phyloP scores from a whole-genome alignment of 2,113 vertebrate species.

The Bufo gargarizans region DNA sequence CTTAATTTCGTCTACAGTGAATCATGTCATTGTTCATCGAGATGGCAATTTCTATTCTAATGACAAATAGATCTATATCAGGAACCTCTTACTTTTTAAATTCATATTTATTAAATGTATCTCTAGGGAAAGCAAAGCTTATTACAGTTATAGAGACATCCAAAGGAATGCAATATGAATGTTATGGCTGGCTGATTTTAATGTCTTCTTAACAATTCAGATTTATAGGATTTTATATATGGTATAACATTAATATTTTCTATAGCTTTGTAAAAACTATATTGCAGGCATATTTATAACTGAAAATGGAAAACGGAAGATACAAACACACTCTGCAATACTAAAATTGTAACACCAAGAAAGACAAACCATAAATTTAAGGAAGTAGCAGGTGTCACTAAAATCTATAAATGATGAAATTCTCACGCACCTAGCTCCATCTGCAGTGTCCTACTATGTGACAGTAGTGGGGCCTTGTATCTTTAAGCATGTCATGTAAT shows the following conservation, averaged over 20 bases:
- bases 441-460: too few species aligned
- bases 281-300: not conserved
- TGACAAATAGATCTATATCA: conserved; percentile 35
- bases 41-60: conserved; percentile 40
- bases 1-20: conserved; percentile 20
- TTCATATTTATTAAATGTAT: conserved; percentile 40
- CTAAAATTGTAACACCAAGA: too few species aligned
- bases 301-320: not conserved
- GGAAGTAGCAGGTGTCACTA: too few species aligned
- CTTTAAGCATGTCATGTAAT: too few species aligned
- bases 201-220: conserved; percentile 1
- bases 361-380: too few species aligned
- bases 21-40: conserved; percentile 32
- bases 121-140: conserved; percentile 31
- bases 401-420: too few species aligned
- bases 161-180: conserved; percentile 10
- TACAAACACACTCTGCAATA: too few species aligned
- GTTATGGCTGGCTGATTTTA: conserved; percentile 17
- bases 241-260: conserved; percentile 8
- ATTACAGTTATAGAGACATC: conserved; percentile 28
- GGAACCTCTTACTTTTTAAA: conserved; percentile 28
- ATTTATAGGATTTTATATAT: conserved; percentile 22
- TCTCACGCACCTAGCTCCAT: too few species aligned
- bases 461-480: too few species aligned
- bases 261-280: not conserved